Evolutionary conservation across 2,797 vertebrate genomes (phyloP).

Genomic region (Pangasius sanitwongsei): DNA sequence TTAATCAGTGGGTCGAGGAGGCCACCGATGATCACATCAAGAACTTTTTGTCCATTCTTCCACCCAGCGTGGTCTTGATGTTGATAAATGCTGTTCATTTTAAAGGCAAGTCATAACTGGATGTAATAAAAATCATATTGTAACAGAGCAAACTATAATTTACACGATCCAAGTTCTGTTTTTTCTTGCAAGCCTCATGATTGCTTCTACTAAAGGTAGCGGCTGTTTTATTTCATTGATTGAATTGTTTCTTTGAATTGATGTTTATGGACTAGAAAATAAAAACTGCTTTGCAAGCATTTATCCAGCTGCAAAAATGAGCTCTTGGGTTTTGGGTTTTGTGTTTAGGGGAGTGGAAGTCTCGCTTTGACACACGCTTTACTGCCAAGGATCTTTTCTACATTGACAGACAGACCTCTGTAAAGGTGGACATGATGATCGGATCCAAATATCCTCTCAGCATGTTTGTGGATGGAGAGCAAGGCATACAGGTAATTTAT

Average conservation of each 20-base stretch:
- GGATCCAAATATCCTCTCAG: conserved; percentile 81
- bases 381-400: conserved; percentile 81
- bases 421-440: conserved; percentile 90
- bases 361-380: conserved; percentile 80
- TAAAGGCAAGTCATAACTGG: conserved; percentile 75
- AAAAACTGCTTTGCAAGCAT: not conserved
- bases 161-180: not conserved
- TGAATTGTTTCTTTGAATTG: not conserved
- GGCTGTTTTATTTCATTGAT: not conserved
- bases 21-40: conserved; percentile 83
- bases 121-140: not conserved
- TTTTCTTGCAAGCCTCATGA: not conserved
- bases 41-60: conserved; percentile 82
- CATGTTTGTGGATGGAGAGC: conserved; percentile 75
- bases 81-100: conserved; percentile 89
- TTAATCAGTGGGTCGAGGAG: conserved; percentile 88
- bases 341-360: conserved; percentile 84
- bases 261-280: not conserved
- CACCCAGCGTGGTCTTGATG: conserved; percentile 77
- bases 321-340: not conserved
- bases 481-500: conserved; percentile 79
- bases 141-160: not conserved
- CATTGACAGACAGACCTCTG: conserved; percentile 73
- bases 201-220: not conserved
- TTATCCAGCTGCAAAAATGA: not conserved